Evolutionary conservation across 2,797 vertebrate species (phyloP).

Genomic region (Huso huso): DNA sequence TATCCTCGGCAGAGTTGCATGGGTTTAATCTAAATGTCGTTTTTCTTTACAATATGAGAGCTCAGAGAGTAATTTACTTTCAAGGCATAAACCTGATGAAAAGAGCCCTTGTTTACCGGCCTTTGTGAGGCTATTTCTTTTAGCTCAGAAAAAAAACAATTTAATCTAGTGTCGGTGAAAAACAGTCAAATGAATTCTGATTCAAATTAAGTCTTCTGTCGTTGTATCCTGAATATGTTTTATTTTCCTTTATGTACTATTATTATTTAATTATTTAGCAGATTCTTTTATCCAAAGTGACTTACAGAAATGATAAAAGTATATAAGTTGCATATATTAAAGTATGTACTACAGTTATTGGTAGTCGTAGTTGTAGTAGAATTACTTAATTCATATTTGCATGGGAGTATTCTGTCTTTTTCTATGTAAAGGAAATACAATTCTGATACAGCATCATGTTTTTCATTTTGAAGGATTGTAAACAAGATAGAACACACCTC

Average conservation of each 20-base stretch:
- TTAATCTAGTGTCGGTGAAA: slow-evolving; percentile 3
- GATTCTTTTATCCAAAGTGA: too few species aligned
- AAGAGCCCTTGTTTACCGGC: slow-evolving; percentile 20
- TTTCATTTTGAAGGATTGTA: too few species aligned
- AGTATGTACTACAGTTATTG: too few species aligned
- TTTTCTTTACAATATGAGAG: slow-evolving; percentile 33
- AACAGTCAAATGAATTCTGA: background rate
- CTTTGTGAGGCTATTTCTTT: background rate
- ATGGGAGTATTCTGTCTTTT: too few species aligned
- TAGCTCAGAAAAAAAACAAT: background rate
- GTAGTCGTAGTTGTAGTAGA: too few species aligned
- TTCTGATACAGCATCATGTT: too few species aligned
- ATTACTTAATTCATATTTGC: too few species aligned
- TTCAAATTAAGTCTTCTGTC: slow-evolving; percentile 5
- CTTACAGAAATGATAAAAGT: too few species aligned
- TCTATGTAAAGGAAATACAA: too few species aligned
- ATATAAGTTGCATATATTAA: too few species aligned
- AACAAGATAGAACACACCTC: too few species aligned
- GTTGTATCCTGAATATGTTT: background rate
- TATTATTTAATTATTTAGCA: background rate
- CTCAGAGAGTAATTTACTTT: slow-evolving; percentile 41
- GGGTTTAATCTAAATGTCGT: slow-evolving; percentile 48
- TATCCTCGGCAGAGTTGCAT: slow-evolving; percentile 37
- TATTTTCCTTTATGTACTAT: background rate
- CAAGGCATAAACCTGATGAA: slow-evolving; percentile 28